These are phyloP conservation scores for Cygnus atratus DNA, from an alignment of 2,113 vertebrate species.

Conservation along the genomic window DNA sequence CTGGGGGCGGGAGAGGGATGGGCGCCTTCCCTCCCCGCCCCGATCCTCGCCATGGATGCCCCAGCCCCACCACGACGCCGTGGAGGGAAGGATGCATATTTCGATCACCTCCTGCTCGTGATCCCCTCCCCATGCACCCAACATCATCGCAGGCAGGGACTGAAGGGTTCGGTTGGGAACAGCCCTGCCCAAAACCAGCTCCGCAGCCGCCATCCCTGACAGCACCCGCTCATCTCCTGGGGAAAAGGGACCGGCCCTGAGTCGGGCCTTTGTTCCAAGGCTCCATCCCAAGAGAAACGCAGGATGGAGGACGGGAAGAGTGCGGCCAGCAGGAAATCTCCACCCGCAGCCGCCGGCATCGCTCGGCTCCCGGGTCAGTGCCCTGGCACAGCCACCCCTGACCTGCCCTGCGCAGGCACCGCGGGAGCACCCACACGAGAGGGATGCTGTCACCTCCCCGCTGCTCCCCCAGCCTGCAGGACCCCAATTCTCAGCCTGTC, in stretches of 20 bases:
- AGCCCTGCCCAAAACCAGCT: not conserved
- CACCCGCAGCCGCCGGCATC: not conserved
- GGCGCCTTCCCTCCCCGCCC: not conserved
- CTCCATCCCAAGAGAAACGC: not conserved
- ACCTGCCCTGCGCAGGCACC: not conserved
- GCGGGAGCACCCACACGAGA: not conserved
- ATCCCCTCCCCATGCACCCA: fast-evolving
- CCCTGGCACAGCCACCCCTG: not conserved
- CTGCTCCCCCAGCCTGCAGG: not conserved
- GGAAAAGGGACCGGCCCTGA: not conserved
- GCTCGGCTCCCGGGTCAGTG: not conserved
- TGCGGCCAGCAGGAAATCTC: not conserved
- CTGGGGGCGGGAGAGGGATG: not conserved
- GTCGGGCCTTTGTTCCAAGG: not conserved
- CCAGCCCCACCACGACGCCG: not conserved
- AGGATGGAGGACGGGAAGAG: not conserved
- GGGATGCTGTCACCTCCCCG: not conserved
- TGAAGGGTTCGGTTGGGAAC: not conserved
- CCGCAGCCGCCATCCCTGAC: not conserved
- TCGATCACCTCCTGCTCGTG: fast-evolving
- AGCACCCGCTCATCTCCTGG: not conserved
- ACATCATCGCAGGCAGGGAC: not conserved
- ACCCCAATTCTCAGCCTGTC: not conserved
- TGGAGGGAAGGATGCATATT: not conserved
- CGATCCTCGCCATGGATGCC: fast-evolving